Percentiles rank a stretch among this genome's conserved stretches.
phyloP scores from a whole-genome alignment of 2,797 vertebrate genomes.

The Nothura maculosa region DNA sequence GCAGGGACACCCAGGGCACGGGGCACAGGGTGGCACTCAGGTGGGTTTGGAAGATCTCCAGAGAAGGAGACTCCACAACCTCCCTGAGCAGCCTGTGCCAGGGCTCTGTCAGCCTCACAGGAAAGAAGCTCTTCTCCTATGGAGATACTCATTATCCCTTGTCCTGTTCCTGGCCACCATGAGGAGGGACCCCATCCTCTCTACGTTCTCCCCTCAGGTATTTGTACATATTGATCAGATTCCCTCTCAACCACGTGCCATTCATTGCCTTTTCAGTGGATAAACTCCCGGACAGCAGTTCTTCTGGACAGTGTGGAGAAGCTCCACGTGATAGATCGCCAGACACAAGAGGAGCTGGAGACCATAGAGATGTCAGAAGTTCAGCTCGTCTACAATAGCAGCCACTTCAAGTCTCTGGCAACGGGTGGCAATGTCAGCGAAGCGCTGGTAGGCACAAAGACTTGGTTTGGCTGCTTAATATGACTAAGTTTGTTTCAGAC shows the following conservation, averaged over 20 bases:
- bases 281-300: conserved; percentile 93
- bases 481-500: neutral
- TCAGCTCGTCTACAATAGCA: conserved; percentile 96
- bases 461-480: neutral
- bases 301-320: conserved; percentile 95
- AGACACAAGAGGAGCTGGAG: conserved; percentile 94
- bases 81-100: too few relatives aligned
- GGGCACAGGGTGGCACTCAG: too few relatives aligned
- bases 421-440: conserved; percentile 97
- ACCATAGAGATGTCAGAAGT: conserved; percentile 93
- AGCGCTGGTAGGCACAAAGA: conserved; percentile 88
- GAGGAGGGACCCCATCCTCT: too few relatives aligned
- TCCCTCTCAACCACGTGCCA: neutral
- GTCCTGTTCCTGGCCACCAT: too few relatives aligned
- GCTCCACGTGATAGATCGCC: conserved; percentile 93
- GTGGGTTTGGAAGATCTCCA: too few relatives aligned
- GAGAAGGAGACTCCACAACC: too few relatives aligned
- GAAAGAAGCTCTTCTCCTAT: too few relatives aligned
- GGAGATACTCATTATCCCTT: too few relatives aligned
- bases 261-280: conserved; percentile 86
- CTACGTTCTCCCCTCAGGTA: too few relatives aligned
- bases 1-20: too few relatives aligned
- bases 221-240: too few relatives aligned
- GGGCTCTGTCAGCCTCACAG: too few relatives aligned
- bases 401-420: conserved; percentile 97